Evolutionary conservation across 2,888 invertebrate species (phyloP).

Genomic region (Drosophila rellima): DNA sequence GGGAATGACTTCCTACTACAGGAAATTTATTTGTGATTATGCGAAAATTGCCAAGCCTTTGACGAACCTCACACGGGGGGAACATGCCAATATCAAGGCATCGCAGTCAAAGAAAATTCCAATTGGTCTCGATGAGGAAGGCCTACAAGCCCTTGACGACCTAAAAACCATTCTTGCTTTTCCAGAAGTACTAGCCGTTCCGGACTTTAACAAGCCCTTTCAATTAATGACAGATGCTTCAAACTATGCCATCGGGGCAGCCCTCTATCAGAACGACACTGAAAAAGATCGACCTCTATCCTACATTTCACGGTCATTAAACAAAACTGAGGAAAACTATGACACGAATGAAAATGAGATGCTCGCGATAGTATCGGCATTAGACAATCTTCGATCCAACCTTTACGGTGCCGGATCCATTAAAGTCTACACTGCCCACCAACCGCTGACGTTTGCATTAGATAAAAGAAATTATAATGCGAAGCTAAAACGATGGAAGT

Average conservation of each 20-base stretch:
- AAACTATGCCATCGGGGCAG: not conserved
- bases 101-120: not conserved
- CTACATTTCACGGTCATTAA: not conserved
- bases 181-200: not conserved
- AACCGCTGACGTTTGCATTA: not conserved
- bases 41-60: constrained; percentile 1
- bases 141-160: not conserved
- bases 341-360: not conserved
- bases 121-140: not conserved
- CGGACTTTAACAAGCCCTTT: not conserved
- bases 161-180: constrained; percentile 1
- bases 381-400: not conserved
- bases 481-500: not conserved
- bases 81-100: not conserved
- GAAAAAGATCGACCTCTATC: not conserved
- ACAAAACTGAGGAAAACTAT: not conserved
- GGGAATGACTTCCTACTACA: constrained; percentile 1
- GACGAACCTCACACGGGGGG: not conserved
- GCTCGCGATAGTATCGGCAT: not conserved
- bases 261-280: not conserved
- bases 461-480: not conserved
- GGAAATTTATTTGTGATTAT: no score
- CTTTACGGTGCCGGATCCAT: constrained; percentile 1
- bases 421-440: not conserved
- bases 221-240: not conserved